Evolutionary conservation across 2,888 invertebrate species (phyloP), one percentile per base, ranked within the genome.

Genomic region (Polydrusus cervinus): DNA sequence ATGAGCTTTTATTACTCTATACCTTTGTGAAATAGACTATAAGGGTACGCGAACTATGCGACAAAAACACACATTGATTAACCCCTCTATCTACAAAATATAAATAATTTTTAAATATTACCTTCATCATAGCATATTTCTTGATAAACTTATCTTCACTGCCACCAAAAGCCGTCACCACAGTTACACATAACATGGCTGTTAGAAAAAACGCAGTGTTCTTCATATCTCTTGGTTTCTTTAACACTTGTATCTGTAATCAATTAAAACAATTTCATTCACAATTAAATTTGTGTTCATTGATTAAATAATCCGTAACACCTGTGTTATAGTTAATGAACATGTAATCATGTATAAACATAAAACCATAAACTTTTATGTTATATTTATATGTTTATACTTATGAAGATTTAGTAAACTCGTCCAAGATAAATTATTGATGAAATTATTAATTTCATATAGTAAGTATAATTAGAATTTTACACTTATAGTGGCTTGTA

Each of bases 61-160:
- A n/a, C n/a, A n/a, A n/a, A n/a, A n/a, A n/a, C n/a, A n/a, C n/a
- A n/a, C n/a, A n/a, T n/a, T n/a, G n/a, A n/a, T n/a, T n/a, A n/a
- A n/a, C n/a, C n/a, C n/a, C n/a, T n/a, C n/a, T n/a, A n/a, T n/a
- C n/a, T n/a, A n/a, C n/a, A n/a, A n/a, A n/a, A n/a, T n/a, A n/a
- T n/a, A n/a, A n/a, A 25, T 25, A 25, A 7, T 47, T 16, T n/a
- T 16, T 16, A 20, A 2, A 64, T 5, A 49, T 38, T 85, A 92
- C 92, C 90, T 93, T 93, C 90, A 92, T 90, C 91, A 92, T 91
- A 18, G 92, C 92, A 82, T 92, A 93, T 86, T 92, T 92, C 83
- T 92, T 92, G 82, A 93, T 89, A 82, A 92, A 92, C 81, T 89
- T 90, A 81, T 92, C 92, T 81, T 92, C 92, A 71, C 90, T 91